Evolutionary conservation across 2,888 invertebrate genomes (phyloP).

Genomic region (Cryptus armator): DNA sequence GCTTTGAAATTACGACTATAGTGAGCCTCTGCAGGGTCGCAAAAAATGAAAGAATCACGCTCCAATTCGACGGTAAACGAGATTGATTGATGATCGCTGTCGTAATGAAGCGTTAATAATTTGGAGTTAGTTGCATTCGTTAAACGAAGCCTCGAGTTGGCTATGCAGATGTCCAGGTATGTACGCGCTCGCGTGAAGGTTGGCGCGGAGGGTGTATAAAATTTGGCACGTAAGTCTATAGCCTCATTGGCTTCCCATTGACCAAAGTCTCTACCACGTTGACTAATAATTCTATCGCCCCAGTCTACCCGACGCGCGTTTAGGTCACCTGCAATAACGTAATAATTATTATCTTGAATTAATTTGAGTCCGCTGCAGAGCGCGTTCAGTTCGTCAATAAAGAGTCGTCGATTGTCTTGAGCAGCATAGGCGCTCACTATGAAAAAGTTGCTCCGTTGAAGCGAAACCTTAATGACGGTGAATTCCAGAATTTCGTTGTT

Average conservation of each 20-base stretch:
- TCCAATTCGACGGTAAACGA: background rate
- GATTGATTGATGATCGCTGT: conserved; percentile 37
- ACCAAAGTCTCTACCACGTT: conserved; percentile 17
- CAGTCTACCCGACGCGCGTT: conserved; percentile 57
- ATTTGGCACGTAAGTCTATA: background rate
- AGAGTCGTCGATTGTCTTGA: conserved; percentile 19
- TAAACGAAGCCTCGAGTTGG: conserved; percentile 44
- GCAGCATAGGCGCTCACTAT: no score
- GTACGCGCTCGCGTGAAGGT: conserved; percentile 34
- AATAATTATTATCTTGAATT: no score
- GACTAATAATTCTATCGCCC: conserved; percentile 14
- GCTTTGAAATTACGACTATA: conserved; percentile 46
- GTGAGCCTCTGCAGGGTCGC: background rate
- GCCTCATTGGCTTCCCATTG: conserved; percentile 43
- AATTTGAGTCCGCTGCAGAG: no score
- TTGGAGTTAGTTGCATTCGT: conserved; percentile 13
- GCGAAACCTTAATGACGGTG: background rate
- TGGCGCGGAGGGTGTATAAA: conserved; percentile 21
- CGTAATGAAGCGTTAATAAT: background rate
- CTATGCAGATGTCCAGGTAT: conserved; percentile 50
- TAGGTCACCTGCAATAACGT: conserved; percentile 54
- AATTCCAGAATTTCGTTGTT: conserved; percentile 38
- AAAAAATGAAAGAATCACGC: background rate
- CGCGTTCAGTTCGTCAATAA: conserved; percentile 32
- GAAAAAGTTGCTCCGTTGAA: no score